A percentile compares a stretch with the other conserved stretches of the same genome.
phyloP scores from a whole-genome alignment of 2,113 vertebrate genomes.

The Thinocorus orbignyianus region DNA sequence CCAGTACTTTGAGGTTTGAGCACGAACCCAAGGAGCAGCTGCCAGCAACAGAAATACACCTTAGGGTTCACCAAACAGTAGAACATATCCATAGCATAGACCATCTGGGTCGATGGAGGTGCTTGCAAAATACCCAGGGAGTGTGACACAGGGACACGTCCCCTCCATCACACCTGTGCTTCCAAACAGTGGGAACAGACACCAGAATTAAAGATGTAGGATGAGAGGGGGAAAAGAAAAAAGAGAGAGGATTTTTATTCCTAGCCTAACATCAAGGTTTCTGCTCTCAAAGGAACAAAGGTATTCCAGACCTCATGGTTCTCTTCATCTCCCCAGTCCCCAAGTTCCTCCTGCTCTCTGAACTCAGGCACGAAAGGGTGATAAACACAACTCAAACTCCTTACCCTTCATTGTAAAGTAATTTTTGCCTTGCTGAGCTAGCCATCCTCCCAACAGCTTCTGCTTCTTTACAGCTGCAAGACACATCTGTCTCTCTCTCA shows the following conservation, averaged over 20 bases:
- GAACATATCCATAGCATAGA: rapidly evolving
- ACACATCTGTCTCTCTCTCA: not conserved
- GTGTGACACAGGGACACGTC: rapidly evolving
- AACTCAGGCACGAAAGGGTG: rapidly evolving
- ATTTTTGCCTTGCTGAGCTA: not conserved
- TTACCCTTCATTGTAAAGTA: rapidly evolving
- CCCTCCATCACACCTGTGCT: not conserved
- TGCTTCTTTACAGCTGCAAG: not conserved
- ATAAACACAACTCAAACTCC: not conserved
- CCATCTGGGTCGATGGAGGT: not conserved
- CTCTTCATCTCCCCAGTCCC: not conserved
- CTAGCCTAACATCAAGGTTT: not conserved
- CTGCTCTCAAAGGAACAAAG: not conserved
- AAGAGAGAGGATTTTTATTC: not conserved
- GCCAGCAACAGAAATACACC: not conserved
- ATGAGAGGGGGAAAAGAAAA: not conserved
- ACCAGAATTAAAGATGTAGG: rapidly evolving
- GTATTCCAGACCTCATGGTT: not conserved
- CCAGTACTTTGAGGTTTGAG: not conserved
- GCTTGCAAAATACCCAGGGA: not conserved
- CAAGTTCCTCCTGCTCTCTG: not conserved
- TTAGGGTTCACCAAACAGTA: not conserved
- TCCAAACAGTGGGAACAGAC: rapidly evolving
- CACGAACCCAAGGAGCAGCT: constrained; percentile 10
- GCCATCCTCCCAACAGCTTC: not conserved